Percentiles rank a stretch among this genome's conserved stretches.
Evolutionary conservation across 2,888 invertebrate species (phyloP).

Genomic region (Gisinianus flammeolus): DNA sequence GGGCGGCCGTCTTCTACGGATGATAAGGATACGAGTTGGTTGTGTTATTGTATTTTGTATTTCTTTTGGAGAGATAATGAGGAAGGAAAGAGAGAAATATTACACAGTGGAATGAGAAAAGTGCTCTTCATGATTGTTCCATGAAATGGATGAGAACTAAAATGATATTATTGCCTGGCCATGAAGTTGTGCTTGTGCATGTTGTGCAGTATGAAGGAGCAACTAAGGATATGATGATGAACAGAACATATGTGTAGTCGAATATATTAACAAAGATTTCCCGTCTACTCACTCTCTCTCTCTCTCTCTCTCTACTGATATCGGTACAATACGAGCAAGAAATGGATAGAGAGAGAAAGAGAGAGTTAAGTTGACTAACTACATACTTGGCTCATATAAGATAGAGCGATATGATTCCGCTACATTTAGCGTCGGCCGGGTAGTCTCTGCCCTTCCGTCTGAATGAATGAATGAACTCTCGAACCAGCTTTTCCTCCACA

Average conservation of each 20-base stretch:
- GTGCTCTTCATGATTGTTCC: no score
- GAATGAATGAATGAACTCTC: conserved; percentile 29
- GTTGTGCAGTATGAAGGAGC: background rate
- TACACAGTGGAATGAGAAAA: no score
- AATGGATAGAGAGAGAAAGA: conserved; percentile 1
- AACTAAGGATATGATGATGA: background rate
- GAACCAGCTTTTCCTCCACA: conserved; percentile 18
- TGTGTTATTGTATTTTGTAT: no score
- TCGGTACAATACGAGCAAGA: background rate
- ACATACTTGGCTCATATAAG: conserved; percentile 17
- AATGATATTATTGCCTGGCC: no score
- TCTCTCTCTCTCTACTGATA: background rate
- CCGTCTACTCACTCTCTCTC: background rate
- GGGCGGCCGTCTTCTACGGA: no score
- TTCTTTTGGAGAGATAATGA: no score
- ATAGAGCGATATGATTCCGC: conserved; percentile 28
- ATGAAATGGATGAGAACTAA: no score
- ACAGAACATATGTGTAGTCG: background rate
- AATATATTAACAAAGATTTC: background rate
- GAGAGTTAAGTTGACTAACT: conserved; percentile 28
- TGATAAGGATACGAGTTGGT: no score
- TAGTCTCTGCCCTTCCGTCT: conserved; percentile 23
- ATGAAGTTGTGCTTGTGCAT: background rate
- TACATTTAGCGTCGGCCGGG: conserved; percentile 18
- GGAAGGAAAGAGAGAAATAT: no score